Evolutionary conservation across 2,113 vertebrate species (phyloP).

Genomic region (Amphiprion ocellaris): DNA sequence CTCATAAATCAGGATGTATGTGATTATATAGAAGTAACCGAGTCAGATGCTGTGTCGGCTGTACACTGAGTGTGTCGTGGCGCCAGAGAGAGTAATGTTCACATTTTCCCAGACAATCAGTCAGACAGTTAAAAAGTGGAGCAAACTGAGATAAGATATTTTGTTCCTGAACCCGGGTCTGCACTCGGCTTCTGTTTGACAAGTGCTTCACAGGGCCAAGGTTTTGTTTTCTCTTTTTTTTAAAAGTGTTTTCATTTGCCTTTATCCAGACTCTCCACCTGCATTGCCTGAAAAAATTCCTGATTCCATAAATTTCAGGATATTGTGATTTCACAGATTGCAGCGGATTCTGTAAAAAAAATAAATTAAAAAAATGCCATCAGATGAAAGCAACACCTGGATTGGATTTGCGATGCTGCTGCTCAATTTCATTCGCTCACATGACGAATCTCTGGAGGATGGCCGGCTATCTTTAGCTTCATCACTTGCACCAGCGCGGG

Average conservation of each 20-base stretch:
- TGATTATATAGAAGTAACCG: background rate
- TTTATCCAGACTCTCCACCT: background rate
- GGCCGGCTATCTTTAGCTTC: slow-evolving; percentile 39
- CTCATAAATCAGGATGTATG: background rate
- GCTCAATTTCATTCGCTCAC: slow-evolving; percentile 30
- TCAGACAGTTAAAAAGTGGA: slow-evolving; percentile 32
- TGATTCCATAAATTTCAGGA: background rate
- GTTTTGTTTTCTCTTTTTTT: background rate
- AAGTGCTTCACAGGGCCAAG: background rate
- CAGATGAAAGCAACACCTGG: background rate
- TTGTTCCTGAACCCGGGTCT: slow-evolving; percentile 12
- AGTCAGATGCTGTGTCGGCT: background rate
- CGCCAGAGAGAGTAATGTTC: slow-evolving; percentile 10
- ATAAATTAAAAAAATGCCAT: background rate
- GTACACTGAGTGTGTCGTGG: background rate
- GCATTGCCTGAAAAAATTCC: background rate
- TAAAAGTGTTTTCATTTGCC: slow-evolving; percentile 5
- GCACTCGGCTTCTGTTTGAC: slow-evolving; percentile 17
- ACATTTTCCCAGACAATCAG: slow-evolving; percentile 13
- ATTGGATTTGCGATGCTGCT: background rate
- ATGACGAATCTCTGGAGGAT: slow-evolving; percentile 48
- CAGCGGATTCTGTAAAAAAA: background rate
- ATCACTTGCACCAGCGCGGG: slow-evolving; percentile 19
- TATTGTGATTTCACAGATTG: background rate
- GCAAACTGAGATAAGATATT: slow-evolving; percentile 45